phyloP scores from a whole-genome alignment of 2,113 vertebrate genomes.

The Saccopteryx leptura region DNA sequence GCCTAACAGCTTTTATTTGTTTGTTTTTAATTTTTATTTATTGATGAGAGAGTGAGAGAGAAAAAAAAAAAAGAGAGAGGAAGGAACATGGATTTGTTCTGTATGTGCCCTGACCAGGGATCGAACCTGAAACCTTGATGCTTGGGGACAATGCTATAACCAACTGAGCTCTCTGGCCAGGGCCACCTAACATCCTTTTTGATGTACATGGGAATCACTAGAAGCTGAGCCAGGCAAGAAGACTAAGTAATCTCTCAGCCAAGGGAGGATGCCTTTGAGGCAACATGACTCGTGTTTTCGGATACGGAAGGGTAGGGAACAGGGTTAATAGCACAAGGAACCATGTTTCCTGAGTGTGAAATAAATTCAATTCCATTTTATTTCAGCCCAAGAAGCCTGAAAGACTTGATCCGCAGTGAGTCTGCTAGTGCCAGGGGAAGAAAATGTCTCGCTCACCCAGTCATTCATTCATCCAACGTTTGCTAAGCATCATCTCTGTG shows the following conservation, averaged over 20 bases:
- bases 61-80: no score
- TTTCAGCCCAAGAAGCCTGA: background rate
- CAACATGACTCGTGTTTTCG: background rate
- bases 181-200: background rate
- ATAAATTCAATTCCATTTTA: conserved; percentile 7
- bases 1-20: background rate
- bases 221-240: background rate
- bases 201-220: background rate
- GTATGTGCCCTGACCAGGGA: no score
- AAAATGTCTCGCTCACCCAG: background rate
- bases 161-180: no score
- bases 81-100: no score
- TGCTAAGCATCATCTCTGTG: background rate
- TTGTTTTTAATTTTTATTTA: no score
- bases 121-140: no score
- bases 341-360: background rate
- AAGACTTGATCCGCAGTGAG: background rate
- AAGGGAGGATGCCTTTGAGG: background rate
- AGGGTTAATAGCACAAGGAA: background rate
- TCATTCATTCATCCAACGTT: background rate
- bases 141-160: no score
- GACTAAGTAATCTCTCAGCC: background rate
- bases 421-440: background rate
- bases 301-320: background rate
- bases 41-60: no score